These are phyloP conservation scores for Achatina immaculata DNA, from an alignment of 1,140 invertebrate species.

Conservation along the genomic window DNA sequence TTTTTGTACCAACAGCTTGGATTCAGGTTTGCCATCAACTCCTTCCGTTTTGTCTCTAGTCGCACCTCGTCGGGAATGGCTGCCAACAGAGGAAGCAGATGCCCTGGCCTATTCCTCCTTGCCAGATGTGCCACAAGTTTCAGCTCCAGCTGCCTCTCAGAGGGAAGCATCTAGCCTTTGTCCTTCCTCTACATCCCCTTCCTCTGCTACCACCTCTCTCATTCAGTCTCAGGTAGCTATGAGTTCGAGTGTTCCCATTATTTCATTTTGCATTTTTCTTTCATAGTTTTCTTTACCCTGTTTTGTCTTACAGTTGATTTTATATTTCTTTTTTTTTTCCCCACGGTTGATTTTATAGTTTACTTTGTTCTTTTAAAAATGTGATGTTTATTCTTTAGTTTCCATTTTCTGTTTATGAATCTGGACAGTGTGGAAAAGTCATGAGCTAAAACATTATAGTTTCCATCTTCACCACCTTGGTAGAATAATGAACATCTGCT, in stretches of 20 bases:
- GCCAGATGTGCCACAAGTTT: not conserved
- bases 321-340: not conserved
- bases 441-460: too few relatives aligned
- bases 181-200: not conserved
- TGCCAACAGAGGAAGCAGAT: not conserved
- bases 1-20: not conserved
- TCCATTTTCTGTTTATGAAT: too few relatives aligned
- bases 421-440: too few relatives aligned
- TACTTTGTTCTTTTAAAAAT: too few relatives aligned
- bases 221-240: slow-evolving; percentile 8
- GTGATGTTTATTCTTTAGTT: too few relatives aligned
- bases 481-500: too few relatives aligned
- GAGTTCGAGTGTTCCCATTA: not conserved
- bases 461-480: too few relatives aligned
- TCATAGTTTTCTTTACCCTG: not conserved
- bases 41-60: not conserved
- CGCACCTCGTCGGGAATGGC: not conserved
- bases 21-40: not conserved
- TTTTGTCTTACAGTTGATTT: not conserved
- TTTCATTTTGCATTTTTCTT: not conserved
- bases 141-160: not conserved
- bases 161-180: not conserved
- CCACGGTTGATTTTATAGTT: too few relatives aligned
- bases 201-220: not conserved
- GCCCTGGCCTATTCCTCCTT: not conserved